Percentiles rank a stretch among this genome's conserved stretches.
Conservation (phyloP, 2,797 vertebrate species). For the Falco cherrug region DNA sequence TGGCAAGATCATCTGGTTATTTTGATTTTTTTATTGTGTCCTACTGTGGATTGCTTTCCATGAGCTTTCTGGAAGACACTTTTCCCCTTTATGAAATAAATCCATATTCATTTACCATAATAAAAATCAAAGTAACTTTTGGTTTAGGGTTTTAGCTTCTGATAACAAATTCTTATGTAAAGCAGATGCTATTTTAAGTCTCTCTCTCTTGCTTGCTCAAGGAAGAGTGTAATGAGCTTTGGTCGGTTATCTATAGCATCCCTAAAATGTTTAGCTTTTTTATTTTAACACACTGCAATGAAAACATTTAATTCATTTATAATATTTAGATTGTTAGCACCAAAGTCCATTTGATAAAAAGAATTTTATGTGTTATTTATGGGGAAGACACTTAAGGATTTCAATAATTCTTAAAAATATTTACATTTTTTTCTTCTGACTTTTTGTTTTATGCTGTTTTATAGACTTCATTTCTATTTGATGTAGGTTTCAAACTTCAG, state of each 20-base stretch:
- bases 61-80: neutral
- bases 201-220: neutral
- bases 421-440: conserved; percentile 73
- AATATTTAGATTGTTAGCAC: conserved; percentile 42
- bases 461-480: conserved; percentile 75
- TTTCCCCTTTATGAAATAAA: neutral
- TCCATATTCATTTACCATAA: neutral
- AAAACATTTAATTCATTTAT: conserved; percentile 55
- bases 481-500: conserved; percentile 78
- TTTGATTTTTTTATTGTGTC: neutral
- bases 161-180: conserved; percentile 1
- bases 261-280: neutral
- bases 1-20: neutral
- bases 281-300: neutral
- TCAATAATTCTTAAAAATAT: conserved; percentile 77
- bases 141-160: neutral
- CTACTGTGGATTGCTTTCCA: neutral
- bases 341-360: conserved; percentile 68
- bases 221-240: neutral
- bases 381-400: conserved; percentile 74
- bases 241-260: neutral
- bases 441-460: conserved; percentile 76
- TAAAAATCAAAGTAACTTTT: conserved; percentile 21
- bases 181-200: neutral
- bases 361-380: conserved; percentile 74